phyloP scores from a whole-genome alignment of 2,113 vertebrate genomes.

The Zosterops borbonicus region DNA sequence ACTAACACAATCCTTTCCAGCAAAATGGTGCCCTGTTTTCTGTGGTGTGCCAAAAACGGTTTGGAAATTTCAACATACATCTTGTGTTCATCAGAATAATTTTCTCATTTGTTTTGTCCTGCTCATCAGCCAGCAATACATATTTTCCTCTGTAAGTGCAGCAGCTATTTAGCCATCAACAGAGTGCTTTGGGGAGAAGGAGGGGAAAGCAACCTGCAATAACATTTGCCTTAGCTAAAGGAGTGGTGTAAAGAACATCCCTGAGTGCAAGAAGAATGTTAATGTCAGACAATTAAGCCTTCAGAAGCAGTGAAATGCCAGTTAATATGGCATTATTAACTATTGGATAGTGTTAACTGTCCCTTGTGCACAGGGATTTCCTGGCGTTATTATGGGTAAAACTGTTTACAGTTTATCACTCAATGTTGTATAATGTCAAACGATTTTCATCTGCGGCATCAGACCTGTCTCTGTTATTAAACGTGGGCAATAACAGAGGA shows the following conservation, averaged over 20 bases:
- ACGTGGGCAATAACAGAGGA: not conserved
- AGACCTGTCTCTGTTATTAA: not conserved
- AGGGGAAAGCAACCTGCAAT: not conserved
- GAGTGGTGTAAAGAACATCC: not conserved
- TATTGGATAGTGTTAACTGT: not conserved
- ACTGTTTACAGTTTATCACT: not conserved
- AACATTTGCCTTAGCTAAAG: not conserved
- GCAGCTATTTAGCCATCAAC: not conserved
- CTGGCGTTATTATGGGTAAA: not conserved
- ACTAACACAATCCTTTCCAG: not conserved
- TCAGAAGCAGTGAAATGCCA: not conserved
- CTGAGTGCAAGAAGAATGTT: not conserved
- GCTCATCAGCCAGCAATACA: not conserved
- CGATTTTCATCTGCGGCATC: not conserved
- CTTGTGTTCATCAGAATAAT: not conserved
- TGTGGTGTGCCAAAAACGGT: not conserved
- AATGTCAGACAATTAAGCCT: conserved; percentile 5
- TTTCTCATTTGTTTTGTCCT: not conserved
- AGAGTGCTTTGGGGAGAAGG: not conserved
- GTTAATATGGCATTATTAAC: not conserved
- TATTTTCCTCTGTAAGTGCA: not conserved
- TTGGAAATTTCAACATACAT: not conserved
- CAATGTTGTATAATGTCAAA: not conserved
- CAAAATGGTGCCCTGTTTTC: not conserved
- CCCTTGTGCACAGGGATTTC: not conserved